Evolutionary conservation across 2,113 vertebrate species (phyloP).

Genomic region (Lophura nycthemera): DNA sequence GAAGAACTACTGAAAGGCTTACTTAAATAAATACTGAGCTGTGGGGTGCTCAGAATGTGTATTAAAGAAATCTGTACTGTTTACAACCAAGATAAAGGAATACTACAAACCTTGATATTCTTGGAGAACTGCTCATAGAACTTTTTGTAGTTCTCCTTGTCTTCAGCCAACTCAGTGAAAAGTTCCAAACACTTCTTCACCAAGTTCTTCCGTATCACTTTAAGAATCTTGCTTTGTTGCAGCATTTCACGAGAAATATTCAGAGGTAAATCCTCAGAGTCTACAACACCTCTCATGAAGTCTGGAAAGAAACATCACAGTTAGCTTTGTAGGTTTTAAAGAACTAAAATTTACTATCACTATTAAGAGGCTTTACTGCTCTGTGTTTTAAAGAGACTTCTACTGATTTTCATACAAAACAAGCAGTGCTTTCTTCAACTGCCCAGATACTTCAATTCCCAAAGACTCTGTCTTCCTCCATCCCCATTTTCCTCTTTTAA

Average conservation of each 20-base stretch:
- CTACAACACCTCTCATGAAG: slow-evolving; percentile 95
- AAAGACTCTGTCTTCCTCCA: rapidly evolving
- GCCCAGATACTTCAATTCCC: rapidly evolving
- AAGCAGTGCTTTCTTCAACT: not conserved
- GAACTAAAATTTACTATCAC: rapidly evolving
- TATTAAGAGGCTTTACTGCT: rapidly evolving
- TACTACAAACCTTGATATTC: slow-evolving; percentile 89
- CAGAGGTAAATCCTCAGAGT: slow-evolving; percentile 95
- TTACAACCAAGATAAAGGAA: rapidly evolving
- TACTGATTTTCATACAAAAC: rapidly evolving
- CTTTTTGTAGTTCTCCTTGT: slow-evolving; percentile 98
- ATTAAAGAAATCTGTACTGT: rapidly evolving
- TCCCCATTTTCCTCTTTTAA: rapidly evolving
- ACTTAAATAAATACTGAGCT: rapidly evolving
- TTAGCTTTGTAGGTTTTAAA: not conserved
- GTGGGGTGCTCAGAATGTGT: rapidly evolving
- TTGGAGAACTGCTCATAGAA: slow-evolving; percentile 97
- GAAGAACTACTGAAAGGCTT: rapidly evolving
- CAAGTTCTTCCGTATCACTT: slow-evolving; percentile 96
- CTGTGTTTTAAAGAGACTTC: rapidly evolving
- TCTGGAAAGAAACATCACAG: slow-evolving; percentile 42
- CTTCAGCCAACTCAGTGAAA: slow-evolving; percentile 91
- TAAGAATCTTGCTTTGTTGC: slow-evolving; percentile 98
- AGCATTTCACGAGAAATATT: slow-evolving; percentile 98
- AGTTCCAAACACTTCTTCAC: slow-evolving; percentile 98